Percentiles rank a stretch among this genome's conserved stretches.
Conservation (phyloP, 1,140 invertebrate genomes). For the Hycleus cichorii region DNA sequence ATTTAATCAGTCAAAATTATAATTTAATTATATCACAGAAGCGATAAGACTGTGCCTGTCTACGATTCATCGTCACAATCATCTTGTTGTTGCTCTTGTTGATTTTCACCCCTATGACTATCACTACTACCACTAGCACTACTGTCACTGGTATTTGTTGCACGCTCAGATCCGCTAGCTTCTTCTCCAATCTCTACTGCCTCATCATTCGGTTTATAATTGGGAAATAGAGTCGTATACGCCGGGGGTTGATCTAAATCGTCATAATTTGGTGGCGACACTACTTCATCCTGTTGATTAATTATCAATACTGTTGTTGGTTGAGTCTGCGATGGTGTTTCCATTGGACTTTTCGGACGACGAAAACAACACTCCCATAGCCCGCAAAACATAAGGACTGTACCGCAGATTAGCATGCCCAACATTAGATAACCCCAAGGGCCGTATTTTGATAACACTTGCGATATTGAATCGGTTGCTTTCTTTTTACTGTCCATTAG, state of each 20-base stretch:
- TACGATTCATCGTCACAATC: too few species aligned
- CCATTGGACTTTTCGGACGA: constrained; percentile 35
- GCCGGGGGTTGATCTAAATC: constrained; percentile 41
- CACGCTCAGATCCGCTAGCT: too few species aligned
- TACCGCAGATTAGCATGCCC: constrained; percentile 55
- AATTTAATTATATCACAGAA: too few species aligned
- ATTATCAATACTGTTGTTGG: constrained; percentile 30
- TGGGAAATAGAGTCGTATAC: constrained; percentile 38
- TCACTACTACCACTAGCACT: too few species aligned
- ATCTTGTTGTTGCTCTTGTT: too few species aligned
- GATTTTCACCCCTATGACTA: too few species aligned
- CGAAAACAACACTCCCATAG: constrained; percentile 48
- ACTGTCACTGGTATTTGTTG: too few species aligned
- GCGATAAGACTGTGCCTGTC: too few species aligned
- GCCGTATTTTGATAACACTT: constrained; percentile 52
- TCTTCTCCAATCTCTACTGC: too few species aligned
- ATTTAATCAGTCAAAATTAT: too few species aligned
- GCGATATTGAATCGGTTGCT: constrained; percentile 37
- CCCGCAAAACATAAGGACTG: constrained; percentile 55
- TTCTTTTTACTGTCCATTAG: constrained; percentile 15
- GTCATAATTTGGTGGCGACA: constrained; percentile 39
- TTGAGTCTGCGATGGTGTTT: constrained; percentile 18
- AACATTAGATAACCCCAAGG: constrained; percentile 59
- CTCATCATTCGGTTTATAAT: constrained; percentile 11
- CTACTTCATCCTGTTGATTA: constrained; percentile 16